phyloP scores from a whole-genome alignment of 2,797 vertebrate species.

The Melanotaenia maccullochi region DNA sequence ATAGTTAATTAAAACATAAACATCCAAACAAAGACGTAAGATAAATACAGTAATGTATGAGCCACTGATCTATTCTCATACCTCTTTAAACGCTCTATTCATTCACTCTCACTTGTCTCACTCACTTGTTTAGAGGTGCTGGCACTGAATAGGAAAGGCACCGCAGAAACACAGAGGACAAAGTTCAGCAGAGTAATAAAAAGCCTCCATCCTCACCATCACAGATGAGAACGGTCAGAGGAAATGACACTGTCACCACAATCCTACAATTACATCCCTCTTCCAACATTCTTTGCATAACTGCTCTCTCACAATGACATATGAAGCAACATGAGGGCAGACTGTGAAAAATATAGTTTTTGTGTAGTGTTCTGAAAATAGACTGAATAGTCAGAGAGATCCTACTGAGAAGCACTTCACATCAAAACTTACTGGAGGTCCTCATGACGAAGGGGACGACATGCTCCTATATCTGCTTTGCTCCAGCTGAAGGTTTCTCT shows the following conservation, averaged over 20 bases:
- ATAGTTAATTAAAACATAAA: neutral
- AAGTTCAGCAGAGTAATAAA: constrained; percentile 63
- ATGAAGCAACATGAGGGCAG: constrained; percentile 28
- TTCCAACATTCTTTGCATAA: constrained; percentile 69
- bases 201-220: constrained; percentile 52
- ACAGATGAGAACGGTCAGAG: constrained; percentile 61
- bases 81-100: constrained; percentile 10
- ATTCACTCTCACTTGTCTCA: constrained; percentile 34
- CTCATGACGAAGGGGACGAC: constrained; percentile 67
- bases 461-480: constrained; percentile 46
- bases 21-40: neutral
- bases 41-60: neutral
- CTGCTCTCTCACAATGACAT: constrained; percentile 62
- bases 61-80: neutral
- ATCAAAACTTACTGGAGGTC: constrained; percentile 72
- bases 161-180: constrained; percentile 55
- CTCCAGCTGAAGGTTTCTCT: constrained; percentile 45
- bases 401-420: constrained; percentile 3
- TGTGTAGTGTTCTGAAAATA: constrained; percentile 49
- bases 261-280: constrained; percentile 71
- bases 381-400: neutral
- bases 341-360: constrained; percentile 1
- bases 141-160: constrained; percentile 16
- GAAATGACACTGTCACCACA: constrained; percentile 64
- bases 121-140: constrained; percentile 24